These are phyloP conservation scores for Albula goreensis DNA, from an alignment of 2,113 vertebrate species.

Conservation along the genomic window DNA sequence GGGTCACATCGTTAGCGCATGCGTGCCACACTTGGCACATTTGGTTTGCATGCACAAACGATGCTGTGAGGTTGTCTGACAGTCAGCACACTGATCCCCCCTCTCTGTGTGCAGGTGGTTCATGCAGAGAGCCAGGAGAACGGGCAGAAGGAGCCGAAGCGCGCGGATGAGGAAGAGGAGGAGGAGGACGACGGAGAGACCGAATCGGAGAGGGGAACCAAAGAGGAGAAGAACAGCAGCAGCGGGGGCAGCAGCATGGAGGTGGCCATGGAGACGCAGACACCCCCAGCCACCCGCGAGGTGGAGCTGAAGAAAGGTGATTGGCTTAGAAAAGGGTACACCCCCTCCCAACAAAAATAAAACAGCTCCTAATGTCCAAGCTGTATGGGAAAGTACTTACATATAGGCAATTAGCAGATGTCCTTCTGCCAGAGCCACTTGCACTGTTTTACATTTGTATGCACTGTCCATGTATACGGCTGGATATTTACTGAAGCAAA, in stretches of 20 bases:
- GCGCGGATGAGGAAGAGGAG: conserved; percentile 67
- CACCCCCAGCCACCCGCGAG: conserved; percentile 67
- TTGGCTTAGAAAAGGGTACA: too few relatives aligned
- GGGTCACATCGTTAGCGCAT: too few relatives aligned
- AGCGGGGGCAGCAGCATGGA: conserved; percentile 38
- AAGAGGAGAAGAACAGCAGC: conserved; percentile 57
- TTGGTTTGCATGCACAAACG: too few relatives aligned
- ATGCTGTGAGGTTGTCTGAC: background rate
- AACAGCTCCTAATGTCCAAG: too few relatives aligned
- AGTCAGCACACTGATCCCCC: background rate
- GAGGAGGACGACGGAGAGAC: conserved; percentile 50
- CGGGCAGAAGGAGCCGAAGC: conserved; percentile 75
- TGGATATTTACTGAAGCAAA: too few relatives aligned
- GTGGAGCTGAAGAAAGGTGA: conserved; percentile 81
- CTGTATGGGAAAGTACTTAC: too few relatives aligned
- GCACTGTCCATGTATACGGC: too few relatives aligned
- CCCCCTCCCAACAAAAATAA: too few relatives aligned
- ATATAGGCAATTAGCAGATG: too few relatives aligned
- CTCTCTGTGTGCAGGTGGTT: conserved; percentile 68
- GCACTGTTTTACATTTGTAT: too few relatives aligned
- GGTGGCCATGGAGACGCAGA: conserved; percentile 67
- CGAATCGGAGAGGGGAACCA: conserved; percentile 50
- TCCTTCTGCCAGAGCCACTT: too few relatives aligned
- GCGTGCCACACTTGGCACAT: too few relatives aligned
- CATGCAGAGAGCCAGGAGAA: conserved; percentile 80